phyloP scores from a whole-genome alignment of 2,113 vertebrate species.

The Phaethon lepturus region DNA sequence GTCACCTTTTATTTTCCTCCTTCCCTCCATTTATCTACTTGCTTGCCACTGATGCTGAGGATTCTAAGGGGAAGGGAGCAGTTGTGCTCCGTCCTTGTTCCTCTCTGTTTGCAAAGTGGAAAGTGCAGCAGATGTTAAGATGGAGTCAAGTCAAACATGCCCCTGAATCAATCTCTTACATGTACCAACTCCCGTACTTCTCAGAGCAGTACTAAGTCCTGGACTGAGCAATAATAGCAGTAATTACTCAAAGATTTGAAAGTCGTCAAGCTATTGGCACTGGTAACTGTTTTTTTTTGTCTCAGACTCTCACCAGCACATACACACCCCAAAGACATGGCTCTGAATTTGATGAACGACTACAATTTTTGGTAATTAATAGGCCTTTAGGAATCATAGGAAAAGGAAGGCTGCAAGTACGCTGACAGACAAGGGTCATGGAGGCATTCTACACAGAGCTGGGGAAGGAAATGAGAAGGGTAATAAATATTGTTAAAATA shows the following conservation, averaged over 20 bases:
- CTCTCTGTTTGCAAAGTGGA: background rate
- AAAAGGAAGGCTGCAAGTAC: background rate
- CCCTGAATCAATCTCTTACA: background rate
- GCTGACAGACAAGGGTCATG: background rate
- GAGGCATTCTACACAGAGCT: background rate
- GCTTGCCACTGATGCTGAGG: background rate
- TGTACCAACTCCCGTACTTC: fast-evolving
- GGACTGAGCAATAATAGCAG: background rate
- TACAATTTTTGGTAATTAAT: background rate
- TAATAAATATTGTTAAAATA: background rate
- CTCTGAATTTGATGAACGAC: background rate
- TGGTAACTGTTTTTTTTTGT: background rate
- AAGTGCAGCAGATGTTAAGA: background rate
- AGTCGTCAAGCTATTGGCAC: background rate
- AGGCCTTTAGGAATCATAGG: background rate
- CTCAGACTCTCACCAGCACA: background rate
- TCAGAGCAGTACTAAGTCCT: background rate
- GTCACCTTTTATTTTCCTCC: background rate
- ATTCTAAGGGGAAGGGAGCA: background rate
- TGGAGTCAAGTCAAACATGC: background rate
- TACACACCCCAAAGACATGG: background rate
- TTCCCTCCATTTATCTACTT: background rate
- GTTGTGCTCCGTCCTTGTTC: background rate
- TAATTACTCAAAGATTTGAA: background rate
- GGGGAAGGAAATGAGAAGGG: background rate